Evolutionary conservation across 2,797 vertebrate species (phyloP).

Genomic region (Parauchenoglanis punctatus): DNA sequence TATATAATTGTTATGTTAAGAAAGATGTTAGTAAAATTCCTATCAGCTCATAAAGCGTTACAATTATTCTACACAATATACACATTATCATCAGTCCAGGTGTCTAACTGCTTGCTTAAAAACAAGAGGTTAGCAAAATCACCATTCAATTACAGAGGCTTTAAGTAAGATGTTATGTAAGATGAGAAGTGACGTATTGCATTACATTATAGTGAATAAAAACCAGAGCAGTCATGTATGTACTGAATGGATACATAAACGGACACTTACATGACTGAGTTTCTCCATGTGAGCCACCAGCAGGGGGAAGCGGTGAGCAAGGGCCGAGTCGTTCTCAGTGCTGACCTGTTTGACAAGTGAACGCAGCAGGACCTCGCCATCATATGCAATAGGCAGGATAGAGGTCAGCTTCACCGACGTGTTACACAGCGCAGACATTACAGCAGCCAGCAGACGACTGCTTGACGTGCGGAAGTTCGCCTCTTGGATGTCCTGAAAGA

Average conservation of each 20-base stretch:
- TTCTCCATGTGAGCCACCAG: constrained; percentile 98
- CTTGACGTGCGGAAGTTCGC: constrained; percentile 98
- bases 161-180: not conserved
- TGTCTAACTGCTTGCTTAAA: not conserved
- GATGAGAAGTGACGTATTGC: not conserved
- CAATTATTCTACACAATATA: not conserved
- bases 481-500: constrained; percentile 91
- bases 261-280: constrained; percentile 87
- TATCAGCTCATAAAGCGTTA: not conserved
- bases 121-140: not conserved
- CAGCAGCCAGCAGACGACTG: constrained; percentile 93
- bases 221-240: not conserved
- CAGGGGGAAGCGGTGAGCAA: constrained; percentile 95
- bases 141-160: not conserved
- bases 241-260: not conserved
- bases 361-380: constrained; percentile 92
- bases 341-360: constrained; percentile 97
- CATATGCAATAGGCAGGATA: constrained; percentile 95
- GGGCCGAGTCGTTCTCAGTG: constrained; percentile 96
- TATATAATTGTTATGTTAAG: not conserved
- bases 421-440: constrained; percentile 98
- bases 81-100: not conserved
- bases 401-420: constrained; percentile 96
- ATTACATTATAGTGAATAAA: not conserved
- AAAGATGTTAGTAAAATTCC: not conserved